Evolutionary conservation across 1,140 invertebrate genomes (phyloP).

Genomic region (Aphis craccivora): DNA sequence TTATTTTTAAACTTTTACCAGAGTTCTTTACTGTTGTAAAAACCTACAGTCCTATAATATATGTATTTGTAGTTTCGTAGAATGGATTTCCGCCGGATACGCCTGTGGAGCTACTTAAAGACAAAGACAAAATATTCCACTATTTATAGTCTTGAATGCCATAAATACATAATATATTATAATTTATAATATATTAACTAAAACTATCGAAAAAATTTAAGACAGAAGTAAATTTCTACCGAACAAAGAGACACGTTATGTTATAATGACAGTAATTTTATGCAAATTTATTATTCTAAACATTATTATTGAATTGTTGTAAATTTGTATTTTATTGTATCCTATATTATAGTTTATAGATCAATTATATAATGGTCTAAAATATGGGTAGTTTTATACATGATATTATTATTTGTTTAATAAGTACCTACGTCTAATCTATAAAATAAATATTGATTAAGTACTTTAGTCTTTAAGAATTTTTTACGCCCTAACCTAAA

Average conservation of each 20-base stretch:
- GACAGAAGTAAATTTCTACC: background rate
- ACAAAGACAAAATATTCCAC: background rate
- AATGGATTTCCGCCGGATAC: background rate
- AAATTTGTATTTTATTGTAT: background rate
- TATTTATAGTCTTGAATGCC: background rate
- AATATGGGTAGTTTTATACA: background rate
- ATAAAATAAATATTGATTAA: constrained; percentile 2
- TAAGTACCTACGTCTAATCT: background rate
- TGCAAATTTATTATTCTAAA: background rate
- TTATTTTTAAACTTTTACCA: constrained; percentile 21
- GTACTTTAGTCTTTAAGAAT: background rate
- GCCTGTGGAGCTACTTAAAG: background rate
- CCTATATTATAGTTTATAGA: background rate
- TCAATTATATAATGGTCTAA: background rate
- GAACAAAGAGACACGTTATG: background rate
- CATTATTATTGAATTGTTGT: background rate
- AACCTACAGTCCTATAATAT: background rate
- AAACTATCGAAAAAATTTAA: background rate
- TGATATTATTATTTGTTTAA: background rate
- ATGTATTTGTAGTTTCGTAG: background rate
- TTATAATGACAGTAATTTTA: background rate
- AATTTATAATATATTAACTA: background rate
- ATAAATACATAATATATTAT: background rate
- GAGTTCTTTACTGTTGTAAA: constrained; percentile 17
- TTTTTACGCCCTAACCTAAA: background rate